Evolutionary conservation across 2,888 invertebrate genomes (phyloP).

Genomic region (Amorpha juglandis): DNA sequence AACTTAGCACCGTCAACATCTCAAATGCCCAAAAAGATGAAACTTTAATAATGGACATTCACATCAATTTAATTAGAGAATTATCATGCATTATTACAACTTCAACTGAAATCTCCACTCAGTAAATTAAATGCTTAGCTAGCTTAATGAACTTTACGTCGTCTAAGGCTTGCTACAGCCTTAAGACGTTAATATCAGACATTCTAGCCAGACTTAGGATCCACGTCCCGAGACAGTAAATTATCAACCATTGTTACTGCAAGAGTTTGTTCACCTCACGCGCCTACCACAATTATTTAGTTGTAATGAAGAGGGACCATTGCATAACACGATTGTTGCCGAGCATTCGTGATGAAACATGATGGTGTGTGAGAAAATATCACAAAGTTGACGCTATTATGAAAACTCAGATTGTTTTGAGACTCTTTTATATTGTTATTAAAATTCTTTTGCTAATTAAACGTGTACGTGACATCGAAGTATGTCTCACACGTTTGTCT

Average conservation of each 20-base stretch:
- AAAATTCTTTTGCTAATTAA: conserved; percentile 44
- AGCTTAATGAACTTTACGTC: too few species aligned
- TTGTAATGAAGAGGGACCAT: conserved; percentile 9
- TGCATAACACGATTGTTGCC: conserved; percentile 30
- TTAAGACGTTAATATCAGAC: not conserved
- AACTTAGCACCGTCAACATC: too few species aligned
- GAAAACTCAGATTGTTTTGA: conserved; percentile 51
- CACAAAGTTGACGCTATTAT: conserved; percentile 42
- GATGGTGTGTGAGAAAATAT: conserved; percentile 50
- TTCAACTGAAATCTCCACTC: too few species aligned
- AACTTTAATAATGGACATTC: too few species aligned
- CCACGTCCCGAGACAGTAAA: not conserved
- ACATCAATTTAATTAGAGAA: too few species aligned
- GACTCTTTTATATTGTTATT: conserved; percentile 46
- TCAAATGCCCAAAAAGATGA: too few species aligned
- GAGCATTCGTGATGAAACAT: conserved; percentile 53
- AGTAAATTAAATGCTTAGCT: too few species aligned
- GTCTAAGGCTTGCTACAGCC: not conserved
- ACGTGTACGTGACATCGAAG: not conserved
- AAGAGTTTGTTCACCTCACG: conserved; percentile 20
- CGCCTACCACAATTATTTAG: conserved; percentile 17
- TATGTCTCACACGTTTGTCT: conserved; percentile 6
- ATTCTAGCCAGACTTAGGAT: not conserved
- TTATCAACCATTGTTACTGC: conserved; percentile 10
- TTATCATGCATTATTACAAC: too few species aligned